Evolutionary conservation across 1,140 invertebrate species (phyloP).

Genomic region (Ostrea edulis): DNA sequence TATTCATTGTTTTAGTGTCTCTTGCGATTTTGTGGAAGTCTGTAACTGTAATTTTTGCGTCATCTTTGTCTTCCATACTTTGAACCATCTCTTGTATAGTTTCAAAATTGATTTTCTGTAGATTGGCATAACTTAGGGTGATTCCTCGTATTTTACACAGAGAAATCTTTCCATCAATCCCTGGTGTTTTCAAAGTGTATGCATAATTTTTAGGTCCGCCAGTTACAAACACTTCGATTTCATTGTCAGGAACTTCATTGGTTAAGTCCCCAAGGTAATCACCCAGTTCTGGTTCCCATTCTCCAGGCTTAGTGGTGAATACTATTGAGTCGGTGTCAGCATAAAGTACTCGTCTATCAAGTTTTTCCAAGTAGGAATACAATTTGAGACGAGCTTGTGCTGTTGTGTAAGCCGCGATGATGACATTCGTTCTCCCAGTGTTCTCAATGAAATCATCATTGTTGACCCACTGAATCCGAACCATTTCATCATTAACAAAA

Average conservation of each 20-base stretch:
- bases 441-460: constrained; percentile 39
- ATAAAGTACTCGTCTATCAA: constrained; percentile 74
- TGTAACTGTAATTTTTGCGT: background rate
- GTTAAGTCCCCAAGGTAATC: constrained; percentile 49
- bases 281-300: constrained; percentile 42
- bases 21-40: constrained; percentile 12
- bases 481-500: constrained; percentile 48
- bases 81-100: constrained; percentile 33
- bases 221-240: constrained; percentile 47
- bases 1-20: constrained; percentile 7
- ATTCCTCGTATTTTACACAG: constrained; percentile 48
- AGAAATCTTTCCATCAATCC: background rate
- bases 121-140: constrained; percentile 46
- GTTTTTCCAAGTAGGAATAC: constrained; percentile 73
- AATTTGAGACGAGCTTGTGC: constrained; percentile 77
- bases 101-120: constrained; percentile 45
- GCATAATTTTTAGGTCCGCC: constrained; percentile 59
- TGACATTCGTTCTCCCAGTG: constrained; percentile 68
- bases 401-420: constrained; percentile 76
- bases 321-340: constrained; percentile 77
- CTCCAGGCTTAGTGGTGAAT: constrained; percentile 61
- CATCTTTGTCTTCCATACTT: background rate
- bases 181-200: background rate
- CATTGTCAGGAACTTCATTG: constrained; percentile 42
- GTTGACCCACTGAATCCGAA: constrained; percentile 37